A percentile compares a stretch with the other conserved stretches of the same genome.
phyloP scores from a whole-genome alignment of 2,113 vertebrate genomes.

The Xiphias gladius region DNA sequence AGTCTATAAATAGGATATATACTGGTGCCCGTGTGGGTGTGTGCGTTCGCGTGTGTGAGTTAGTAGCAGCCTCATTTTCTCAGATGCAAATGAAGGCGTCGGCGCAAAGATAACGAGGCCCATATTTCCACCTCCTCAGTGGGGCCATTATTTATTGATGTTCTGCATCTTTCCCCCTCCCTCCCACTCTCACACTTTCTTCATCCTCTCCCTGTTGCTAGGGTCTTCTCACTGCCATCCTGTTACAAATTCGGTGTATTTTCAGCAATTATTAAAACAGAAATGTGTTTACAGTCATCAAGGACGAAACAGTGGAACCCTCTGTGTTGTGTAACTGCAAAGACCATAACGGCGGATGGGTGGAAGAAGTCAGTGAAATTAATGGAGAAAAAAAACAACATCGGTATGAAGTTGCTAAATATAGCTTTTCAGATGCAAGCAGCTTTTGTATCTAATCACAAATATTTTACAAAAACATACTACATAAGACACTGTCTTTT shows the following conservation, averaged over 20 bases:
- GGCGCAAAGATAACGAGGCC: conserved; percentile 86
- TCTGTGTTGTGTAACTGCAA: conserved; percentile 7
- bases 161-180: conserved; percentile 82
- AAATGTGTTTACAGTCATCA: conserved; percentile 52
- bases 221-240: conserved; percentile 77
- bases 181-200: conserved; percentile 76
- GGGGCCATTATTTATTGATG: conserved; percentile 89
- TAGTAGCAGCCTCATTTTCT: conserved; percentile 80
- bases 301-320: conserved; percentile 50
- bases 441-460: conserved; percentile 48
- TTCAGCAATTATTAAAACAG: conserved; percentile 74
- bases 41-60: conserved; percentile 42
- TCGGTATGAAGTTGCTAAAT: conserved; percentile 54
- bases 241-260: conserved; percentile 65
- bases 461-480: conserved; percentile 30
- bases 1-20: conserved; percentile 78
- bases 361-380: conserved; percentile 22
- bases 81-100: conserved; percentile 86
- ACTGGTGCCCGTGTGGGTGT: conserved; percentile 66
- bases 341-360: background rate
- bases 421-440: conserved; percentile 43
- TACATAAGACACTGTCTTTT: background rate
- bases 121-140: conserved; percentile 87
- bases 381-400: conserved; percentile 16
- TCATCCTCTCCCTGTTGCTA: conserved; percentile 86